These are phyloP conservation scores for Periophthalmodon schlosseri DNA, from an alignment of 2,113 vertebrate genomes.

Conservation along the genomic window DNA sequence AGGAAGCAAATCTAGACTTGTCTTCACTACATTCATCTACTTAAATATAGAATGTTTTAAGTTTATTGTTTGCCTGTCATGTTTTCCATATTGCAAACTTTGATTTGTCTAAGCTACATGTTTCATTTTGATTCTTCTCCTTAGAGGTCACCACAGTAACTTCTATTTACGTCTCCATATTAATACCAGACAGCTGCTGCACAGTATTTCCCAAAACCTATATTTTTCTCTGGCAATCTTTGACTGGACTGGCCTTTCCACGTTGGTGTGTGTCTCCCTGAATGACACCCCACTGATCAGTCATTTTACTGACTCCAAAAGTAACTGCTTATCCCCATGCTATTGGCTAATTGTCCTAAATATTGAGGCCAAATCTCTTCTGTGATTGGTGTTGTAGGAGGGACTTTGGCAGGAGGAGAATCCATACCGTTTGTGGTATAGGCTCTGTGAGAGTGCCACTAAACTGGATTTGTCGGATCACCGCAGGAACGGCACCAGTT, in stretches of 20 bases:
- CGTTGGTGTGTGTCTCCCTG: conserved; percentile 14
- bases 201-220: too few species aligned
- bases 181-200: too few species aligned
- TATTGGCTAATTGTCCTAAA: conserved; percentile 70
- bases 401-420: conserved; percentile 44
- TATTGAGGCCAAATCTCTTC: conserved; percentile 47
- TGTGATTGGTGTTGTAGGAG: conserved; percentile 53
- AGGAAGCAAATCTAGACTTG: too few species aligned
- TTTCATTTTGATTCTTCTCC: too few species aligned
- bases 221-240: conserved; percentile 14
- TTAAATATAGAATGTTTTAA: too few species aligned
- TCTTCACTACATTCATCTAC: too few species aligned
- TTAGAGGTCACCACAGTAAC: too few species aligned
- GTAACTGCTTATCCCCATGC: conserved; percentile 47
- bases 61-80: too few species aligned
- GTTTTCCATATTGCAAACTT: too few species aligned
- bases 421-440: conserved; percentile 11
- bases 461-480: conserved; percentile 50
- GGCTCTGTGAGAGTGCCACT: conserved; percentile 12
- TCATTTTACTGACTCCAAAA: conserved; percentile 66
- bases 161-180: too few species aligned
- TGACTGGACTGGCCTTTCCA: not conserved
- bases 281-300: conserved; percentile 55
- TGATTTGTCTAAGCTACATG: too few species aligned
- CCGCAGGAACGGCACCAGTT: conserved; percentile 32